Evolutionary conservation across 2,888 invertebrate species (phyloP).

Genomic region (Punctoribates punctum): DNA sequence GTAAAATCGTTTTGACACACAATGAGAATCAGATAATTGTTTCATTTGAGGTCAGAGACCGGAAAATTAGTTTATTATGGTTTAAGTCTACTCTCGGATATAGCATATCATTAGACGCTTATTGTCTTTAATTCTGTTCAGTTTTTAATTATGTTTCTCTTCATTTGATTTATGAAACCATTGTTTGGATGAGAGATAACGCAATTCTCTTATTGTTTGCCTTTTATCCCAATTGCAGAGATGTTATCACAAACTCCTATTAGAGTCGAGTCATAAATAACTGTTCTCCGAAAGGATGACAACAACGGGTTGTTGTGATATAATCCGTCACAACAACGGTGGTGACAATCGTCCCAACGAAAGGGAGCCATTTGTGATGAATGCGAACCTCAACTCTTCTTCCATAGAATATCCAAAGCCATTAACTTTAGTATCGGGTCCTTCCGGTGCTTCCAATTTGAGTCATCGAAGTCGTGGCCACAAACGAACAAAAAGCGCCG

Average conservation of each 20-base stretch:
- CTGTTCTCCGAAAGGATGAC: background rate
- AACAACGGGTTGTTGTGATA: slow-evolving; percentile 26
- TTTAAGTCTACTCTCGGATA: background rate
- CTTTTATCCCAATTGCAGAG: background rate
- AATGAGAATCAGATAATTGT: background rate
- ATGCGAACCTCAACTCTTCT: background rate
- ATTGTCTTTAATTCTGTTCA: background rate
- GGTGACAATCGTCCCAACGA: background rate
- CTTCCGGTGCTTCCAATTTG: background rate
- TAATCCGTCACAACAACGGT: background rate
- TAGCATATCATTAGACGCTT: background rate
- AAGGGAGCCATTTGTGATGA: background rate
- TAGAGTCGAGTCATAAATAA: background rate
- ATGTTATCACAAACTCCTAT: background rate
- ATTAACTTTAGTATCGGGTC: background rate
- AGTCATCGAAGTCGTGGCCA: slow-evolving; percentile 43
- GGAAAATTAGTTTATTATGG: background rate
- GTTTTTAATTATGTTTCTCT: background rate
- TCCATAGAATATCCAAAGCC: slow-evolving; percentile 10
- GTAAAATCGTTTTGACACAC: slow-evolving; percentile 1
- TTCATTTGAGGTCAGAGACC: slow-evolving; percentile 10
- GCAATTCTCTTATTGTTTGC: background rate
- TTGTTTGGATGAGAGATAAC: background rate
- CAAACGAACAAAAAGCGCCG: slow-evolving; percentile 48
- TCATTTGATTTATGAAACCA: background rate